Base-by-base conservation (phyloP, 1,140 invertebrate genomes). In the Brachionus asplanchnoidis region DNA sequence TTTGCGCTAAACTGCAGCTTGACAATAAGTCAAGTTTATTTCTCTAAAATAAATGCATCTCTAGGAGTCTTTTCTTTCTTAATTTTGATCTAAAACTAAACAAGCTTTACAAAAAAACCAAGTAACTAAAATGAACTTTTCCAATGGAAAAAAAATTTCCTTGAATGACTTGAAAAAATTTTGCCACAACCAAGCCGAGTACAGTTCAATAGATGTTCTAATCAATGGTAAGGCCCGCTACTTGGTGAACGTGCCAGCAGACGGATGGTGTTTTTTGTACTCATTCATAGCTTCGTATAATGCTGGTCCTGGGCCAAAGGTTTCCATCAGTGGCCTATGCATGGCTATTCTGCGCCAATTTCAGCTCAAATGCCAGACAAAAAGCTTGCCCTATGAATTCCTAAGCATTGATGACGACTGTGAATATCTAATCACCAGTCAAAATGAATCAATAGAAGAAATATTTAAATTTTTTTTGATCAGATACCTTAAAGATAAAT, bases 231-330 rank as follows among this genome's bases (percentile, higher is more conserved):
- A 80, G 8, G 28, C 0, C 1, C 66, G 32, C 11, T 68, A 68
- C 32, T 60, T 80, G 26, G 50, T 80, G 0, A 80, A 80, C 32
- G 50, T 65, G 20, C 78, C 46, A 32, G 11, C 78, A n/a, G 78
- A 80, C 40, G 78, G 78, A 12, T 80, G 78, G 78, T 80, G 78
- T 56, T 56, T 80, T 7, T 56, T 80, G 26, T 65, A 80, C 36
- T 80, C 78, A 8, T 60, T 80, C 26, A 46, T 42, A 5, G 46
- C 50, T 80, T 68, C 66, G 17, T 40, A 28, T 11, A 40, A 68
- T n/a, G 66, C 66, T 14, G 14, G 1, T 32, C 32, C 20, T 32
- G 32, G 32, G 6, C 28, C 26, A 8, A 32, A 68, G 26, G 11
- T 68, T 6, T 32, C 26, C 17, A 68, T 68, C 36, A 32, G 32